phyloP scores from a whole-genome alignment of 1,140 invertebrate species.

The Drosophila parabipectinata region DNA sequence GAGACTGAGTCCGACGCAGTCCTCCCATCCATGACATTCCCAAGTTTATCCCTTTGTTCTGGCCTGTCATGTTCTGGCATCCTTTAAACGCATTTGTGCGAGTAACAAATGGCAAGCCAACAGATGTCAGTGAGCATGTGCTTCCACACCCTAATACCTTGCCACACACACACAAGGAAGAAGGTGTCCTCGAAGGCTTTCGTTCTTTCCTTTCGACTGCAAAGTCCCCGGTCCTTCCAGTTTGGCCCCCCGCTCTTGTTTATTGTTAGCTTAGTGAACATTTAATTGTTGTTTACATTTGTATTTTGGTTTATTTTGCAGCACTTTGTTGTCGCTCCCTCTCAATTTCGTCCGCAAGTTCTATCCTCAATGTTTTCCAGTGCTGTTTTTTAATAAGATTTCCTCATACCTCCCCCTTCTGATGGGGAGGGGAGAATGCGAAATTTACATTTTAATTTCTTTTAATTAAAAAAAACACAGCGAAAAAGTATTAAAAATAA shows the following conservation, averaged over 20 bases:
- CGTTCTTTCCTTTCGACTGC: background rate
- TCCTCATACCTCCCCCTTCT: background rate
- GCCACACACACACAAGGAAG: background rate
- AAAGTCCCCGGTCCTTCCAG: background rate
- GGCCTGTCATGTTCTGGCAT: constrained; percentile 12
- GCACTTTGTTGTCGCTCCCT: constrained; percentile 30
- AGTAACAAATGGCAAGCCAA: constrained; percentile 34
- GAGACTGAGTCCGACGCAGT: background rate
- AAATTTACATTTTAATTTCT: constrained; percentile 81
- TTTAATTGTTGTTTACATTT: constrained; percentile 82
- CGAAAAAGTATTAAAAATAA: constrained; percentile 40
- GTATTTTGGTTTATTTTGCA: constrained; percentile 73
- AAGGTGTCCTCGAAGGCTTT: background rate
- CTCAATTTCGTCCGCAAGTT: background rate
- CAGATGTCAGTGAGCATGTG: constrained; percentile 27
- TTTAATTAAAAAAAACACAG: constrained; percentile 72
- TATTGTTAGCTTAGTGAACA: constrained; percentile 78
- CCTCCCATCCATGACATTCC: constrained; percentile 6
- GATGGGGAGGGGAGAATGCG: background rate
- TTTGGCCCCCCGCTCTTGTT: constrained; percentile 13
- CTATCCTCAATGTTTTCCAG: background rate
- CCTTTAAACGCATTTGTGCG: constrained; percentile 31
- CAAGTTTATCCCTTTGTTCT: constrained; percentile 3
- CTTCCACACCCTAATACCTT: constrained; percentile 12
- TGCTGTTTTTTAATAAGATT: constrained; percentile 62